Evolutionary conservation across 2,113 vertebrate species (phyloP), one percentile per base, ranked within the genome.

Genomic region (Clinocottus analis): DNA sequence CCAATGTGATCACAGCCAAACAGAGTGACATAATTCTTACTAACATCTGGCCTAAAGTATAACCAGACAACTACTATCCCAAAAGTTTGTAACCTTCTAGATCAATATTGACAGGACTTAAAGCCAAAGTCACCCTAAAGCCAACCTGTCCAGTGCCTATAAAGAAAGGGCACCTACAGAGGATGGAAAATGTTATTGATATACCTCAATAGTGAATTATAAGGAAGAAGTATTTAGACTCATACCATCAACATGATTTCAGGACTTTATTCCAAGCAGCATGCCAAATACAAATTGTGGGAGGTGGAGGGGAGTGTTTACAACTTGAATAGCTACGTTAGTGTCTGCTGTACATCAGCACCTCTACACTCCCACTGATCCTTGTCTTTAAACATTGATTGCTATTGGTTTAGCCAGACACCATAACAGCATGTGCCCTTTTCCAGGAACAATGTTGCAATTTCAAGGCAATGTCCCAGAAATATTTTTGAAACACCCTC

Each of bases 301-400:
- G 80, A 68, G 56, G 66, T 17, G 12, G 39, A 74, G 17, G 19
- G 82, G 75, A 73, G 71, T 53, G 80, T 78, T 82, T 64, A 74
- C 65, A 49, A 72, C 74, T 67, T 41, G 66, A 25, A 76, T 33
- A 70, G 76, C 65, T 61, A 55, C 49, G 41, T 79, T 23, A 45
- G 63, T 81, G 55, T 76, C 78, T 78, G 60, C 60, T 77, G 55
- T 63, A 39, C 62, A 61, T 62, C 29, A 67, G 53, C 58, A 45
- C 76, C 66, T 67, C 64, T 11, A 25, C 55, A 59, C 82, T 82
- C 86, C 83, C 83, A 73, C 80, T 70, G 73, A 83, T 72, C 49
- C 67, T 64, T 82, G 33, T 84, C 79, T 70, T 49, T 76, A 83
- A 84, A 84, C 84, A 88, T 5, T 66, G 35, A 29, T 60, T 7